These are phyloP conservation scores for Amiota mariae DNA, from an alignment of 2,888 invertebrate species.

Conservation along the genomic window DNA sequence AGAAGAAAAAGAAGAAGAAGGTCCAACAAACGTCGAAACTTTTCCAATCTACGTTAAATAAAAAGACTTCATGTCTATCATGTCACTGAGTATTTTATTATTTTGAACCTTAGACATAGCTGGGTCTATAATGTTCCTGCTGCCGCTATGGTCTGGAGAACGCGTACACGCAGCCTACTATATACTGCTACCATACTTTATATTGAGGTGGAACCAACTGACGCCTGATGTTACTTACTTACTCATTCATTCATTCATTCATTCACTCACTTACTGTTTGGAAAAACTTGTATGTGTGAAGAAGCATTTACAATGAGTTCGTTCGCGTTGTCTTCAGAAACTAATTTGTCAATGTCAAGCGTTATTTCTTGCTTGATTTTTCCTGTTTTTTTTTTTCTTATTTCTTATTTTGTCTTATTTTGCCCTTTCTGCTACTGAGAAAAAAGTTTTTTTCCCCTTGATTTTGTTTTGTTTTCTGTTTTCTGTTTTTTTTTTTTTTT, in stretches of 20 bases:
- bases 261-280: neutral
- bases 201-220: conserved; percentile 40
- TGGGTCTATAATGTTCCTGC: neutral
- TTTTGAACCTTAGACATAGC: conserved; percentile 53
- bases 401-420: conserved; percentile 33
- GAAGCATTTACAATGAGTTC: conserved; percentile 7
- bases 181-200: neutral
- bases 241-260: conserved; percentile 10
- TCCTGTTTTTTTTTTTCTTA: conserved; percentile 22
- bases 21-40: conserved; percentile 61
- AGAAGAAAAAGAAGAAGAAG: too few species aligned
- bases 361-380: conserved; percentile 58
- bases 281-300: neutral
- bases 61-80: conserved; percentile 67
- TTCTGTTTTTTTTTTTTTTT: neutral
- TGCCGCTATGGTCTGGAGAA: neutral
- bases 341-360: conserved; percentile 72
- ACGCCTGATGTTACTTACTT: conserved; percentile 26
- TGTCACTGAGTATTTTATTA: conserved; percentile 68
- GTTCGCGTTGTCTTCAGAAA: conserved; percentile 56
- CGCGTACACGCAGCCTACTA: neutral
- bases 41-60: conserved; percentile 69
- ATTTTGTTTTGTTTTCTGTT: neutral
- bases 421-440: conserved; percentile 25
- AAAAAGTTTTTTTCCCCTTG: neutral